Conservation (phyloP, 2,888 invertebrate species). For the Sicus ferrugineus region DNA sequence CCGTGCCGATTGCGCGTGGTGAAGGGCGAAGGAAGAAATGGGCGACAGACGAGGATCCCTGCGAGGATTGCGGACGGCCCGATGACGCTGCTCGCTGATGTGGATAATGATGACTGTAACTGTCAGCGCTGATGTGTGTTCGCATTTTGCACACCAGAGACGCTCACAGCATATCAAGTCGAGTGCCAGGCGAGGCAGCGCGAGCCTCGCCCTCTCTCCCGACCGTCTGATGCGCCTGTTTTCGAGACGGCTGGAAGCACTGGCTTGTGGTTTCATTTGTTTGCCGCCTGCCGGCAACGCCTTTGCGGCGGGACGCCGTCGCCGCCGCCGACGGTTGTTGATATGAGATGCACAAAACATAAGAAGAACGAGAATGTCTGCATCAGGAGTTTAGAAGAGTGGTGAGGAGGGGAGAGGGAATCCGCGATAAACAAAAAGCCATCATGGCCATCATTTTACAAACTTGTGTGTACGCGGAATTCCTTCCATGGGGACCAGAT, state of each 20-base stretch:
- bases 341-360: not conserved
- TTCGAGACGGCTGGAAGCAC: not conserved
- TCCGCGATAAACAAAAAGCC: not conserved
- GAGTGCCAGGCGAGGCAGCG: not conserved
- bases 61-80: not conserved
- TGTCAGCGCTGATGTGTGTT: not conserved
- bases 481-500: no score
- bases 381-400: no score
- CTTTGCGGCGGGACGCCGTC: not conserved
- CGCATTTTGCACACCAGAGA: not conserved
- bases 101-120: not conserved
- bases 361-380: not conserved
- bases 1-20: not conserved
- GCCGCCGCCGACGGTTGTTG: slow-evolving; percentile 6
- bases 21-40: not conserved
- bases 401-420: not conserved
- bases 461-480: not conserved
- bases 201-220: no score
- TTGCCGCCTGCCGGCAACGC: not conserved
- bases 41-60: not conserved
- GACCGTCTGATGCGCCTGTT: not conserved
- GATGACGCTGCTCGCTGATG: not conserved
- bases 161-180: not conserved
- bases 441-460: not conserved
- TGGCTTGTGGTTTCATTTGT: not conserved